Evolutionary conservation across 2,113 vertebrate species (phyloP).

Genomic region (Tetrao urogallus): DNA sequence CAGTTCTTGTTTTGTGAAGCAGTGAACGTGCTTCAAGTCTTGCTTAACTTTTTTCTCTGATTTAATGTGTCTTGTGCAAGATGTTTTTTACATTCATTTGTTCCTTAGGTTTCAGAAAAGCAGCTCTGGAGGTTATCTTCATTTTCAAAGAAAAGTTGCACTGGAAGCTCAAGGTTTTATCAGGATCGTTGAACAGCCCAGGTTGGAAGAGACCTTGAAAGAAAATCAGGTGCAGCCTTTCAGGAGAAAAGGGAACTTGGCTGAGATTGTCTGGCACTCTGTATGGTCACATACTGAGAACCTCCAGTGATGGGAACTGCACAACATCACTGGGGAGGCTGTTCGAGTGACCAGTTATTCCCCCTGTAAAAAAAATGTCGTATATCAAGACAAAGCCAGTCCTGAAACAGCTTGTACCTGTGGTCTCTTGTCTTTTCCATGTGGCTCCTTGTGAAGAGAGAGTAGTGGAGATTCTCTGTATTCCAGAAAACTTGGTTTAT

Average conservation of each 20-base stretch:
- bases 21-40: not conserved
- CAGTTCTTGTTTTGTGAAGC: not conserved
- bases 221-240: not conserved
- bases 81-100: not conserved
- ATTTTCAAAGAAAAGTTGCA: not conserved
- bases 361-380: not conserved
- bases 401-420: not conserved
- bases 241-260: not conserved
- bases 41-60: not conserved
- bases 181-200: not conserved
- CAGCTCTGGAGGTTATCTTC: not conserved
- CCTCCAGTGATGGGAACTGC: not conserved
- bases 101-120: not conserved
- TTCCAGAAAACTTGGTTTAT: not conserved
- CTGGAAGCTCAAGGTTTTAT: not conserved
- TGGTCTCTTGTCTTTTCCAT: not conserved
- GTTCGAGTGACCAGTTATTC: not conserved
- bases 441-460: not conserved
- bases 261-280: not conserved
- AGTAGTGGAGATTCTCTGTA: not conserved
- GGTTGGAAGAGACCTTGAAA: not conserved
- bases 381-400: not conserved
- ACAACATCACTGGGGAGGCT: not conserved
- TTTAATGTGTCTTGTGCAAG: not conserved
- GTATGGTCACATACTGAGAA: not conserved